Percentiles rank a stretch among this genome's conserved stretches.
Conservation (phyloP, 1,140 invertebrate genomes). For the Adelges cooleyi region DNA sequence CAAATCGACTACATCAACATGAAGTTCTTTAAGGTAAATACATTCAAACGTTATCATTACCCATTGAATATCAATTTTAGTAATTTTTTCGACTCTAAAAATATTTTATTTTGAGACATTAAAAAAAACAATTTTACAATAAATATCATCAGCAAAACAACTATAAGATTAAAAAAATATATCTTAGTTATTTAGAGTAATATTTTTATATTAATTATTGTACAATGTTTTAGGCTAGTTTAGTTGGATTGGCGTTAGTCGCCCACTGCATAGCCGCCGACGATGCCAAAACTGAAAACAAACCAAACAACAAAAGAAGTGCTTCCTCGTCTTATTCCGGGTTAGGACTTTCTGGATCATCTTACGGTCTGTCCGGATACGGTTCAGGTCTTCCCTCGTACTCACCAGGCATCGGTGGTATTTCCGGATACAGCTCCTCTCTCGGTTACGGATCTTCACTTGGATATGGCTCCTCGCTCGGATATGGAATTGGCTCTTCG, state of each 20-base stretch:
- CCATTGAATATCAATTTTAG: no score
- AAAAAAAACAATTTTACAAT: no score
- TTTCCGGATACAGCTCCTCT: neutral
- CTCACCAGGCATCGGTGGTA: neutral
- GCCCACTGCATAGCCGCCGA: constrained; percentile 2
- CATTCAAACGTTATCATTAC: no score
- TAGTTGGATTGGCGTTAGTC: constrained; percentile 20
- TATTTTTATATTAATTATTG: no score
- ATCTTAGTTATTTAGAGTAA: no score
- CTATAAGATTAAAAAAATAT: no score
- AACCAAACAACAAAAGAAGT: constrained; percentile 11
- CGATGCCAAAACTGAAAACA: constrained; percentile 7
- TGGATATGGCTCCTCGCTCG: neutral
- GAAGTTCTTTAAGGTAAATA: constrained; percentile 20
- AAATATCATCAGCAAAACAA: no score
- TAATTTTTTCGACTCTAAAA: no score
- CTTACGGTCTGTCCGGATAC: neutral
- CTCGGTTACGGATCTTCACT: neutral
- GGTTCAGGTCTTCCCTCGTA: neutral
- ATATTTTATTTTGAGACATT: no score
- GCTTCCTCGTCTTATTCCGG: neutral
- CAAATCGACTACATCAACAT: neutral
- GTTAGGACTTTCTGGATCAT: neutral
- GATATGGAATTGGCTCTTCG: neutral
- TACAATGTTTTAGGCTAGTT: constrained; percentile 1